Conservation (phyloP, 2,113 vertebrate species). For the Odocoileus virginianus region DNA sequence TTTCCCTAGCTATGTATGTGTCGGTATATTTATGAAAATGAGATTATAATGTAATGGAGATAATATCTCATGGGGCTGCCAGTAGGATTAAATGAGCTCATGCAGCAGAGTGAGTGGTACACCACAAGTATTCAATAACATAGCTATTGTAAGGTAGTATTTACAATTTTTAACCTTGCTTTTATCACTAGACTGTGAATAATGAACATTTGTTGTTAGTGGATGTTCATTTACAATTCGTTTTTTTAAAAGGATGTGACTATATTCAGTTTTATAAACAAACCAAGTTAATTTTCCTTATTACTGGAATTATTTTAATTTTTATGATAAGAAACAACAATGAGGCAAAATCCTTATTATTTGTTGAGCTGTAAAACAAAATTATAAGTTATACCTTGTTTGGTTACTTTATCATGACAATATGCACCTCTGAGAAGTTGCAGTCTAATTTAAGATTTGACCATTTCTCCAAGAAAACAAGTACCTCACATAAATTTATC, state of each 20-base stretch:
- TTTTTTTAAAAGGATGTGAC: not conserved
- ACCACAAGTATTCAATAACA: not conserved
- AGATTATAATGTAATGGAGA: not conserved
- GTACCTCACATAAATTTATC: not conserved
- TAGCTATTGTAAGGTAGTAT: not conserved
- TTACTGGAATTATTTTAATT: not conserved
- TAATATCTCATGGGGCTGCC: not conserved
- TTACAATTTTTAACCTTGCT: not conserved
- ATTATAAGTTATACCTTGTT: not conserved
- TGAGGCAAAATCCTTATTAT: not conserved
- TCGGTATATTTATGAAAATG: conserved; percentile 35
- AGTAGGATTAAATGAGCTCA: not conserved
- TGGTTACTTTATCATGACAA: not conserved
- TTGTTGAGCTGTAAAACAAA: not conserved
- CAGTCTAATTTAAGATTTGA: conserved; percentile 4
- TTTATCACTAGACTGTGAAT: not conserved
- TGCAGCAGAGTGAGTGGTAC: not conserved
- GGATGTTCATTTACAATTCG: not conserved
- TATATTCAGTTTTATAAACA: not conserved
- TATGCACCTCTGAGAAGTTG: not conserved
- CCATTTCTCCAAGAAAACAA: not conserved
- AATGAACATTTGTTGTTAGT: not conserved
- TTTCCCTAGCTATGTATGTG: not conserved
- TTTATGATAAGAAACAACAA: not conserved
- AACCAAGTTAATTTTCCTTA: not conserved